Evolutionary conservation across 2,113 vertebrate genomes (phyloP), one percentile per base, ranked within the genome.

Genomic region (Pseudolaguvia tuberculata): DNA sequence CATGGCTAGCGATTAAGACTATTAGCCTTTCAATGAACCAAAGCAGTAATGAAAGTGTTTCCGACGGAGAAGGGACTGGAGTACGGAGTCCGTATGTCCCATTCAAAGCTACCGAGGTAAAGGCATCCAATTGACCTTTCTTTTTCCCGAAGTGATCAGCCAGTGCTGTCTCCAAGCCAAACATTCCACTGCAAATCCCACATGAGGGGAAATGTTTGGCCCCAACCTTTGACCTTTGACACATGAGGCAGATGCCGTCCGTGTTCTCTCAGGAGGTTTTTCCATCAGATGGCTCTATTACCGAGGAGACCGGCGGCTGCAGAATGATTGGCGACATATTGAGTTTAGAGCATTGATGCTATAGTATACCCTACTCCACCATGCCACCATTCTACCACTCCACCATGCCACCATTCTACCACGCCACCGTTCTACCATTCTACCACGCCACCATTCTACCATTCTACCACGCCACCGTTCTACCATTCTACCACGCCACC

Each of bases 191-290:
- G 53, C 66, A 78, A 73, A 78, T 85, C 81, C 62, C 78, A 78
- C 75, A 79, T 67, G 75, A 81, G 81, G 76, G 78, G 71, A 75
- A 82, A 83, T 83, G 79, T 83, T 85, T 84, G 74, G 80, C 80
- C 80, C 78, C 80, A 58, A 78, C 78, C 76, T 77, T 39, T 79
- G 70, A 82, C 73, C 83, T 80, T 57, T 83, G 84, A 84, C 81
- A 77, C 81, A 25, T 81, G 69, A 55, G 63, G 73, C 72, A 79
- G 76, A 78, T 74, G 69, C 74, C 42, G 67, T 52, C 62, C 72
- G 5, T 72, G 78, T 71, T 75, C 77, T 77, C 70, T 47, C 15
- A 18, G 48, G 75, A 69, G 78, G 39, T 72, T 70, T 68, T 78
- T 73, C 53, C 51, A 76, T 80, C 78, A 70, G 72, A 76, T 65